Base-by-base conservation (phyloP, 53 echinoderm and acorn worm species). In the Holothuria leucospilota region DNA sequence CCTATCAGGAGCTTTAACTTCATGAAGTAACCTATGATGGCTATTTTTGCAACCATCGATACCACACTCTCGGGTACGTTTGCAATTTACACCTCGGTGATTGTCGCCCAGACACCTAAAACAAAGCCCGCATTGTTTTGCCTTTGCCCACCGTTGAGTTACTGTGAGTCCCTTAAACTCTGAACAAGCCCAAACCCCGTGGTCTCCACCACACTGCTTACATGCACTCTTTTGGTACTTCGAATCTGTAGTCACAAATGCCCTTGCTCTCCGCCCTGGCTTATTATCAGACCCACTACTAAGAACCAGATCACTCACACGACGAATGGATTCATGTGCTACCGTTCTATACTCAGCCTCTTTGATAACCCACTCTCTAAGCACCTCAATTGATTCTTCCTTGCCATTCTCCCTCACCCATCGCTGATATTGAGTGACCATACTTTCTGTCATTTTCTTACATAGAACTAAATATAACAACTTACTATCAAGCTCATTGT, bases 21-120 rank as follows among this genome's bases (percentile, higher is more conserved):
- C 83, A 83, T 83, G 83, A 9, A 83, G 83, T 39, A 65, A 21
- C 28, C 83, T n/a, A 34, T 64, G 65, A 27, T 83, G 65, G 5
- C n/a, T 65, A 20, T 2, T 64, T 20, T 15, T 20, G 66, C 83
- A 83, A 6, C 39, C 83, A n/a, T n/a, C 39, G 9, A 30, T 42
- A 42, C 83, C 83, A 65, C 83, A 83, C 28, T 23, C 68, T 42
- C 68, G 27, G 53, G 21, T 67, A 24, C 84, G 11, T 46, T 7
- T 46, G 8, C 34, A 34, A 34, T 34, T 34, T 34, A 34, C 34
- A 34, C 34, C 34, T 34, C 49, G 78, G 29, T 53, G 8, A 46
- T 46, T 11, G 8, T 46, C 11, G 6, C 46, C 46, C 0, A 9
- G 46, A 79, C 80, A 29, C 34, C 34, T 29, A 20, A 79, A n/a